Evolutionary conservation across 2,888 invertebrate species (phyloP).

Genomic region (Pherbina coryleti): DNA sequence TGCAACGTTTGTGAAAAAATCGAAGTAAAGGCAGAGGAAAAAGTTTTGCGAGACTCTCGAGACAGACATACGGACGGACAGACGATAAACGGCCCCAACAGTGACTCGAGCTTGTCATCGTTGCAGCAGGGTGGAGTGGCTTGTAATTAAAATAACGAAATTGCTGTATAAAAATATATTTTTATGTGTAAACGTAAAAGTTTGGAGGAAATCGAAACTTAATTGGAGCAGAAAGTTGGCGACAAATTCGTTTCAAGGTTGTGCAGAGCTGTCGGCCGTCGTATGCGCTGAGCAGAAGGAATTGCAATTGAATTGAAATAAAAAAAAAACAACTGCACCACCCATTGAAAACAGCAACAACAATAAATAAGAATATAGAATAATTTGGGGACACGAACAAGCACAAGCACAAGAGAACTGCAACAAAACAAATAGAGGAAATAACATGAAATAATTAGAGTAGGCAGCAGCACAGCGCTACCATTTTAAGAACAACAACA

Average conservation of each 20-base stretch:
- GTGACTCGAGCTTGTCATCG: constrained; percentile 12
- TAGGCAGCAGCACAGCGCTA: background rate
- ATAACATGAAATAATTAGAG: constrained; percentile 12
- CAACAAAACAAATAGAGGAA: constrained; percentile 19
- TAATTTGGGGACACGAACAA: constrained; percentile 16
- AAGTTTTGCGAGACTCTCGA: constrained; percentile 35
- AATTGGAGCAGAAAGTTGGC: constrained; percentile 10
- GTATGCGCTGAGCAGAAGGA: background rate
- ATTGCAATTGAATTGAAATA: background rate
- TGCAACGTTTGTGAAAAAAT: constrained; percentile 41
- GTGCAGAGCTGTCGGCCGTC: constrained; percentile 25
- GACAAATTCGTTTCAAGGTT: constrained; percentile 55
- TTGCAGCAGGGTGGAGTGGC: constrained; percentile 12
- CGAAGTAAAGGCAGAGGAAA: constrained; percentile 32
- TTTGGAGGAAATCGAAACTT: background rate
- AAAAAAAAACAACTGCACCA: constrained; percentile 46
- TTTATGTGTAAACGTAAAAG: background rate
- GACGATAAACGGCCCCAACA: background rate
- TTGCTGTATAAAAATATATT: background rate
- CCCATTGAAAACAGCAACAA: constrained; percentile 61
- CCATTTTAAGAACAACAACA: constrained; percentile 42
- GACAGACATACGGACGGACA: constrained; percentile 14
- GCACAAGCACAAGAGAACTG: constrained; percentile 22
- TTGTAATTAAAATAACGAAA: background rate
- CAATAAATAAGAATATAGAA: constrained; percentile 57